Base-by-base conservation (phyloP, 2,797 vertebrate genomes). In the Microcaecilia unicolor region DNA sequence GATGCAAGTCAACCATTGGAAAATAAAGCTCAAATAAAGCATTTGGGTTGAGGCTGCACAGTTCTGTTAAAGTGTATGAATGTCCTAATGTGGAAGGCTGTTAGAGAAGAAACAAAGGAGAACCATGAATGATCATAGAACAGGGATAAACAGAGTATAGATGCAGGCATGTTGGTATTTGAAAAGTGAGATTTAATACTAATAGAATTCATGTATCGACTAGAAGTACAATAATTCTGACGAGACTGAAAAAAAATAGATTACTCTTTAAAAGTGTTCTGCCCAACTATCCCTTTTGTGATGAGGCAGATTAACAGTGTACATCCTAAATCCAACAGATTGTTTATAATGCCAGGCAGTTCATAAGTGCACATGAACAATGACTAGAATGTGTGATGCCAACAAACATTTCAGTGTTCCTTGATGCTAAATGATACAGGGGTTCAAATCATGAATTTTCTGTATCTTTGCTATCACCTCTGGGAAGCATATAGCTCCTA, bases 401-500 rank as follows among this genome's bases (percentile, higher is more conserved):
- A n/a, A 4, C 2, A 28, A 11, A 35, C 40, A 50, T 29, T 9
- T 15, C 16, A 17, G 12, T 5, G 4, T 49, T 34, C 10, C 15
- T 41, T 8, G 32, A 20, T 18, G 14, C 26, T 26, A 34, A 17
- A 4, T 29, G 13, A 22, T 37, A n/a, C n/a, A 10, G 32, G 32
- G 25, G 22, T 28, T 5, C 16, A n/a, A 18, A 3, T 24, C 37
- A 35, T 5, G 1, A n/a, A 2, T 19, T 62, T n/a, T 37, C 25
- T 29, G 14, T 28, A 55, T 39, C 25, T 4, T 11, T 37, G 15
- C 4, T 22, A 18, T 34, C n/a, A 6, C 18, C 14, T 27, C 24
- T 41, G 36, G 24, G 27, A 36, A 17, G 36, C 20, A 23, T 28
- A 22, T 23, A 23, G 12, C 35, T 41, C 16, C 12, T 15, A 2